Percentiles rank a stretch among this genome's conserved stretches.
Conservation (phyloP, 2,797 vertebrate genomes). For the Sebastes minor region DNA sequence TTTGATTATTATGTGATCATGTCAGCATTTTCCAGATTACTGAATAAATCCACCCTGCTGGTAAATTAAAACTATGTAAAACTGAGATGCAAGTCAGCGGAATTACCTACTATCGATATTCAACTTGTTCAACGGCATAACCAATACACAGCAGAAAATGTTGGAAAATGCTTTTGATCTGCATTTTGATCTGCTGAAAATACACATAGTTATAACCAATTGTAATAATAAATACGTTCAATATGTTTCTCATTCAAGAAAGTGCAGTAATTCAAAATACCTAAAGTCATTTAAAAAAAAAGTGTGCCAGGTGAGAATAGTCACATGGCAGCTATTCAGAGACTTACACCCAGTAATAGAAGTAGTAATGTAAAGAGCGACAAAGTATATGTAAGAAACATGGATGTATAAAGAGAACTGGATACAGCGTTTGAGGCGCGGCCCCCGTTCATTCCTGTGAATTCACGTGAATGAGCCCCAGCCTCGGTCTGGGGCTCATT, state of each 20-base stretch:
- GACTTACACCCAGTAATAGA: no score
- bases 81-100: background rate
- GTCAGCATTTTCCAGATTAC: slow-evolving; percentile 11
- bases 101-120: background rate
- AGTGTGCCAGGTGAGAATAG: background rate
- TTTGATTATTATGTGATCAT: background rate
- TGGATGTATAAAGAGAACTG: no score
- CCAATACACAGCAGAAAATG: background rate
- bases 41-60: background rate
- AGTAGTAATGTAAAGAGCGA: no score
- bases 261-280: background rate
- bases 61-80: background rate
- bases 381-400: no score
- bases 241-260: background rate
- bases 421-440: no score
- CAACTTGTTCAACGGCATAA: background rate
- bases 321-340: no score
- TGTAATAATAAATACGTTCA: background rate
- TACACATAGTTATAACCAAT: background rate
- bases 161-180: background rate
- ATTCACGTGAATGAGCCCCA: no score
- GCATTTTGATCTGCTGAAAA: background rate
- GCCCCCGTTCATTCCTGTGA: no score
- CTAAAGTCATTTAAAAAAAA: background rate
- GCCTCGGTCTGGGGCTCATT: no score